Base-by-base conservation (phyloP, 2,113 vertebrate genomes). In the Microtus montanus region DNA sequence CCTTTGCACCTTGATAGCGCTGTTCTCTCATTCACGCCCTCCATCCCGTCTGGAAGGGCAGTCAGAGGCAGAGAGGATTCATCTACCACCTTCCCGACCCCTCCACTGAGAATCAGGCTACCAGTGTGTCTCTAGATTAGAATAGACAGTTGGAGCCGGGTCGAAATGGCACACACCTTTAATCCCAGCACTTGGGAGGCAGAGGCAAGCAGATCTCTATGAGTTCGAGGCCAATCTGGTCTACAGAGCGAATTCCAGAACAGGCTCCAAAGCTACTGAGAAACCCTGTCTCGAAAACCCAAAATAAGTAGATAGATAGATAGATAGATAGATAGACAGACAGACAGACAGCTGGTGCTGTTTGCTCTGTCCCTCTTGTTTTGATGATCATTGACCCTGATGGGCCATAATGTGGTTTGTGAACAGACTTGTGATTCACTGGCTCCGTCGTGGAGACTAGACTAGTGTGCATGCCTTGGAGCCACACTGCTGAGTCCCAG, bases 161-260 rank as follows among this genome's bases (percentile, higher is more conserved):
- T 2, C 0, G 19, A 20, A 6, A 19, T 58, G 58, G 19, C 0
- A 0, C 19, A 20, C 6, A 6, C 58, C 58, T 58, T 22, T 58
- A 58, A 58, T 58, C 19, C 58, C 58, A 58, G 58, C 58, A 58
- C 58, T 58, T 2, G 19, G 58, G 19, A 58, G 54, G 54, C 54
- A 58, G 54, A 58, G 54, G 54, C 5, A 58, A 19, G 54, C 4
- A 3, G 54, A 17, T 58, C 54, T 58, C 54, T 58, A 17, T 54
- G 54, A 58, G 54, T 58, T 58, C 15, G 3, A 17, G 54, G 54
- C 17, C 54, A 19, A 14, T 15, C 54, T 58, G 54, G 54, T 58
- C 54, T 58, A 19, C 17, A 58, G 54, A 19, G 54, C 17, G 19
- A 58, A 17, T 58, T 58, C 54, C 54, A 20, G 54, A 5, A 19